phyloP scores from a whole-genome alignment of 2,113 vertebrate genomes.

The Rhinichthys klamathensis region DNA sequence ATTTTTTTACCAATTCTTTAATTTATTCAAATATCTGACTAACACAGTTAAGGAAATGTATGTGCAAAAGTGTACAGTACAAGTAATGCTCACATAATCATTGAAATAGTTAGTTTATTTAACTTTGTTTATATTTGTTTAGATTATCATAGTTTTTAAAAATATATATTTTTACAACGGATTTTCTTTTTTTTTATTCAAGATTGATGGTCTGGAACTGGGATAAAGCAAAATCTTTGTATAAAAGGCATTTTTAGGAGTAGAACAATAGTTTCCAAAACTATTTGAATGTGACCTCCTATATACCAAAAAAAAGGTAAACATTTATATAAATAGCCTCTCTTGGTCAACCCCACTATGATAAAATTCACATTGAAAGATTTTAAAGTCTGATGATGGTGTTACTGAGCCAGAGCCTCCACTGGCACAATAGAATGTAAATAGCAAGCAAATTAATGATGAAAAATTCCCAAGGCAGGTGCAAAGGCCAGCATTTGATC shows the following conservation, averaged over 20 bases:
- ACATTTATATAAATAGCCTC: neutral
- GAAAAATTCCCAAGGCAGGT: constrained; percentile 18
- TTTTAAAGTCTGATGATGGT: constrained; percentile 18
- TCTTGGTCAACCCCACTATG: neutral
- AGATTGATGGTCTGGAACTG: too few relatives aligned
- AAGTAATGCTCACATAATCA: neutral
- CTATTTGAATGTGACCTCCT: neutral
- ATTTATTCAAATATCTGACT: neutral
- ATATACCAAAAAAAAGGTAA: neutral
- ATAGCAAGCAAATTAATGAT: constrained; percentile 23
- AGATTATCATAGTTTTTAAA: too few relatives aligned
- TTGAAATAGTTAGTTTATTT: too few relatives aligned
- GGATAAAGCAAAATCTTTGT: neutral
- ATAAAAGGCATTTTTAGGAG: neutral
- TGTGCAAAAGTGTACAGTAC: neutral
- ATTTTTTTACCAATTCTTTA: neutral
- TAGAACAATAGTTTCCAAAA: neutral
- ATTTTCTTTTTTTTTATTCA: too few relatives aligned
- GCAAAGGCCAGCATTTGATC: constrained; percentile 30
- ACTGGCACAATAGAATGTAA: constrained; percentile 2
- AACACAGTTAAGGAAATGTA: neutral
- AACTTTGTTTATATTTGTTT: too few relatives aligned
- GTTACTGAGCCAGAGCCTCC: neutral
- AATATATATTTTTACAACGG: too few relatives aligned
- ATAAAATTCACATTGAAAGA: neutral